These are phyloP conservation scores for Lutraria lutraria DNA, from an alignment of 2,888 invertebrate genomes.

Conservation along the genomic window DNA sequence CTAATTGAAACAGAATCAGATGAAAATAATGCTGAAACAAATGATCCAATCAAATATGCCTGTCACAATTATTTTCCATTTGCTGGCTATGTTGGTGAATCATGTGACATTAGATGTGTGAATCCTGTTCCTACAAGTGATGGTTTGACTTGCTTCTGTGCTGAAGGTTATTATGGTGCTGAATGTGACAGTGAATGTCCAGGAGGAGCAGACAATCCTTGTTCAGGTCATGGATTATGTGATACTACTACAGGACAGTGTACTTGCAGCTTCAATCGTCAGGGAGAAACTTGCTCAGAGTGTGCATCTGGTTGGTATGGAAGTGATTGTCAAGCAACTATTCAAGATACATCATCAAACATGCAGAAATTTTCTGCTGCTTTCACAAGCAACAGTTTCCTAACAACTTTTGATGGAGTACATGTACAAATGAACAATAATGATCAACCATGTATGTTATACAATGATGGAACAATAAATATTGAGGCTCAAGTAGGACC, in stretches of 20 bases:
- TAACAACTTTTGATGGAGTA: slow-evolving; percentile 76
- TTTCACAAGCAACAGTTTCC: slow-evolving; percentile 69
- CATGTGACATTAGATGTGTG: slow-evolving; percentile 60
- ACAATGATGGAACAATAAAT: slow-evolving; percentile 35
- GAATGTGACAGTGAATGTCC: slow-evolving; percentile 72
- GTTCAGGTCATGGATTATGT: slow-evolving; percentile 73
- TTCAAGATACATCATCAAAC: slow-evolving; percentile 36
- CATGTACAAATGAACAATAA: slow-evolving; percentile 62
- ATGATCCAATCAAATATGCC: slow-evolving; percentile 17
- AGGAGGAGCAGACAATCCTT: slow-evolving; percentile 72
- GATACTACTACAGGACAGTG: slow-evolving; percentile 69
- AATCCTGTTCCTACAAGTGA: slow-evolving; percentile 52
- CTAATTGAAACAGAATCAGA: slow-evolving; percentile 24
- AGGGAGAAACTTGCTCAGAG: slow-evolving; percentile 65
- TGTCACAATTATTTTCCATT: slow-evolving; percentile 29
- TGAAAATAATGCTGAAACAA: not conserved
- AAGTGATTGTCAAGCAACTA: slow-evolving; percentile 67
- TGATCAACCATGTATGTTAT: slow-evolving; percentile 49
- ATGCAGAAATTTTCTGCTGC: slow-evolving; percentile 48
- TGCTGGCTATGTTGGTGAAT: slow-evolving; percentile 57
- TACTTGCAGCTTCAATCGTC: slow-evolving; percentile 69
- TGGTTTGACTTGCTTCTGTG: slow-evolving; percentile 63
- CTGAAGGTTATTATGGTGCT: slow-evolving; percentile 73
- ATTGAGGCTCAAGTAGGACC: slow-evolving; percentile 60
- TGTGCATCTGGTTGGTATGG: slow-evolving; percentile 74